Percentiles rank a stretch among this genome's conserved stretches.
These are phyloP conservation scores for Nudaria mundana DNA, from an alignment of 2,888 invertebrate genomes.

Conservation along the genomic window DNA sequence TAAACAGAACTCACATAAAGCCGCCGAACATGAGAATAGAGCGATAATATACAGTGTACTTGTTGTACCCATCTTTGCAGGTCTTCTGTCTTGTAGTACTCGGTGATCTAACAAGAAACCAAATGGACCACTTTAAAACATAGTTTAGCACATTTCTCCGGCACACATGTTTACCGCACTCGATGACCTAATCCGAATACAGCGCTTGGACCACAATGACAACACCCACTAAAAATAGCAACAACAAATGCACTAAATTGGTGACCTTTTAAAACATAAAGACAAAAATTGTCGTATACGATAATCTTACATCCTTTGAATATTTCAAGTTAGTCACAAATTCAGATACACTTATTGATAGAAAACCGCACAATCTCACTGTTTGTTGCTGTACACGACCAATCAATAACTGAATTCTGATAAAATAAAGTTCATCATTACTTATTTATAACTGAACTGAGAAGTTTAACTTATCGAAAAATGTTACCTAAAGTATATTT, in stretches of 20 bases:
- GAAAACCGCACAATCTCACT: constrained; percentile 57
- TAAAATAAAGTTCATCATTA: constrained; percentile 16
- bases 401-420: constrained; percentile 66
- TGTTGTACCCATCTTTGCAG: constrained; percentile 64
- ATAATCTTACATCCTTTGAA: too few species aligned
- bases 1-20: constrained; percentile 64
- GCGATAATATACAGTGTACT: constrained; percentile 64
- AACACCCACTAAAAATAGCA: constrained; percentile 84
- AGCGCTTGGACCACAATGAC: constrained; percentile 71
- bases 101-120: constrained; percentile 71
- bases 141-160: constrained; percentile 62
- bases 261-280: constrained; percentile 50
- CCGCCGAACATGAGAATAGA: constrained; percentile 60
- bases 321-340: constrained; percentile 39
- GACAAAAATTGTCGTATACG: too few species aligned
- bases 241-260: constrained; percentile 64
- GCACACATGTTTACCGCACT: constrained; percentile 75
- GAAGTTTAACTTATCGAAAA: constrained; percentile 13
- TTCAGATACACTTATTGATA: constrained; percentile 43
- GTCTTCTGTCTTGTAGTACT: constrained; percentile 60
- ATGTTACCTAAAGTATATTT: constrained; percentile 61
- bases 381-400: constrained; percentile 55
- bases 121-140: constrained; percentile 61
- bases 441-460: constrained; percentile 11
- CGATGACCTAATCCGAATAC: constrained; percentile 78